A percentile compares a stretch with the other conserved stretches of the same genome.
Conservation (phyloP, 2,113 vertebrate genomes). For the Pomatorhinus ruficollis region DNA sequence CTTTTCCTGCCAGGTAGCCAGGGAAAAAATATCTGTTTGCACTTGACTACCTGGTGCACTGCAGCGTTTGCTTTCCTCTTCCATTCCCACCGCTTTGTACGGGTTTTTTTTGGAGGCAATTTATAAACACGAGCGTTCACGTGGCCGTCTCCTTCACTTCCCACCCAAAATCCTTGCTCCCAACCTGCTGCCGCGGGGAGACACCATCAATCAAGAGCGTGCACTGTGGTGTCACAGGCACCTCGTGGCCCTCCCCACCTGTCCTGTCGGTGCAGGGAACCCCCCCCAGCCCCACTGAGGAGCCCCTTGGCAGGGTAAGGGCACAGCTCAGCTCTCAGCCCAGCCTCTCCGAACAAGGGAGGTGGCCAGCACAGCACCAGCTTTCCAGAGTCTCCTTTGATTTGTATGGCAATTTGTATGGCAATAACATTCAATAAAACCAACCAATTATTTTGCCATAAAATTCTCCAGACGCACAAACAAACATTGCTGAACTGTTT, state of each 20-base stretch:
- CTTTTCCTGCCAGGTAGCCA: not conserved
- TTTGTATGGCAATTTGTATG: not conserved
- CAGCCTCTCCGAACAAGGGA: not conserved
- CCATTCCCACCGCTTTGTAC: not conserved
- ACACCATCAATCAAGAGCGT: fast-evolving
- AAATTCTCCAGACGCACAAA: not conserved
- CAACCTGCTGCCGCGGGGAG: not conserved
- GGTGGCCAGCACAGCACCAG: not conserved
- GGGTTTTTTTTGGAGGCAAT: not conserved
- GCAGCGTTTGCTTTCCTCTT: slow-evolving; percentile 13
- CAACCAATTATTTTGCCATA: not conserved
- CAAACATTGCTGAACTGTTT: not conserved
- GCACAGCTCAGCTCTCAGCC: not conserved
- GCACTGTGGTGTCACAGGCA: fast-evolving
- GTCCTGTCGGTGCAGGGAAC: not conserved
- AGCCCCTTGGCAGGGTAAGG: not conserved
- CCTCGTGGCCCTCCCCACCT: fast-evolving
- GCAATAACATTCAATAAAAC: not conserved
- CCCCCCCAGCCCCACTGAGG: not conserved
- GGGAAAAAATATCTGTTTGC: not conserved
- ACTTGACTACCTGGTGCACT: not conserved
- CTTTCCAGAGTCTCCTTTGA: not conserved
- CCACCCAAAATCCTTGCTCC: not conserved
- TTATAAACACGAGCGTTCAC: not conserved
- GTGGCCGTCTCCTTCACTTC: fast-evolving